Evolutionary conservation across 2,113 vertebrate species (phyloP), one percentile per base, ranked within the genome.

Genomic region (Cyanoramphus novaezelandiae): DNA sequence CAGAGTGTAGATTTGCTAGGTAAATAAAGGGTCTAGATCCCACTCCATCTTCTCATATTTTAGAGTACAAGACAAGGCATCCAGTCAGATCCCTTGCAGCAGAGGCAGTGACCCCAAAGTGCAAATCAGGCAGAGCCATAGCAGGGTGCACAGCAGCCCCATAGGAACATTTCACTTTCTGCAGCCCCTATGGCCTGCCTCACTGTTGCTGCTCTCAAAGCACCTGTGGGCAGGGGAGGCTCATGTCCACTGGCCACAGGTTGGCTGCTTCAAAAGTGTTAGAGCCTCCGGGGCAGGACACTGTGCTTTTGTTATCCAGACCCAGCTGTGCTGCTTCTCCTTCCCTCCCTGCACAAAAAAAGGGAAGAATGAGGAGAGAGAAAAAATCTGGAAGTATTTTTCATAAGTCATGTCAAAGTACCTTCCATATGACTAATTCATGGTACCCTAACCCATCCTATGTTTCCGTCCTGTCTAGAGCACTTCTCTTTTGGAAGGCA

Each of bases 311-410:
- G 24, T 11, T 18, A 2, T 44, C 28, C 39, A 74, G 50, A 18
- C 10, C 9, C 14, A 63, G 4, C 24, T 7, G 0, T 31, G 53
- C 10, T 27, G 15, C 24, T 50, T 81, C 29, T 27, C 14, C 4
- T 49, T 94, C 25, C 17, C 31, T 71, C 29, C 7, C 49, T 43
- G 24, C 12, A 27, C 3, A 15, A 18, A 8, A 57, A 59, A 5
- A 6, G 3, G 12, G 82, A 68, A 17, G 35, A 75, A 62, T 10
- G 13, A 3, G 6, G 11, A 4, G 0, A 0, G 10, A 1, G 9
- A 13, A 1, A 10, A 28, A 76, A 74, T 49, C n/a, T 35, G 39
- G 16, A 91, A 47, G 13, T 15, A 20, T 20, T 85, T 88, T 79
- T 46, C 13, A 1, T 16, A 33, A 62, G 10, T 43, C 9, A 53